Evolutionary conservation across 2,797 vertebrate species (phyloP).

Genomic region (Chrysocyon brachyurus): DNA sequence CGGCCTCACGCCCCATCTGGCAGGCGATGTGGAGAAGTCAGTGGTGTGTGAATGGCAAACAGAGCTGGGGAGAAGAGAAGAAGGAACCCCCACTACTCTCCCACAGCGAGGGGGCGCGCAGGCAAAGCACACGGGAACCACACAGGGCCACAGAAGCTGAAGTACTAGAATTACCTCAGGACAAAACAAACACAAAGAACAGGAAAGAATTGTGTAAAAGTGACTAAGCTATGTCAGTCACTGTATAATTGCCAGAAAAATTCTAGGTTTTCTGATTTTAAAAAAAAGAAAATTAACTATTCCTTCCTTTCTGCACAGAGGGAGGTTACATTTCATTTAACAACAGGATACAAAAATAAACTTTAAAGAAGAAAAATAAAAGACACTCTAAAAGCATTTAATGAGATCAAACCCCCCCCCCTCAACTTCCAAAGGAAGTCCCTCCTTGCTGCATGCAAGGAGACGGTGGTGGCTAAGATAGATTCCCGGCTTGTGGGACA

Average conservation of each 20-base stretch:
- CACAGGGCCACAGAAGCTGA: background rate
- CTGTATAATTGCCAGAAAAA: background rate
- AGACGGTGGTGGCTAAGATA: background rate
- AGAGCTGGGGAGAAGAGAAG: background rate
- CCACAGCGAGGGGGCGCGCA: background rate
- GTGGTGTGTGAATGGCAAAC: constrained; percentile 62
- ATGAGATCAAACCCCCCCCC: background rate
- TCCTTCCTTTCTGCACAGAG: background rate
- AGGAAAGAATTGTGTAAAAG: background rate
- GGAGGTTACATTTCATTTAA: constrained; percentile 21
- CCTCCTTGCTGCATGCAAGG: background rate
- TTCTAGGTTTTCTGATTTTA: constrained; percentile 5
- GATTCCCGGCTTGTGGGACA: background rate
- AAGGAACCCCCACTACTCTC: background rate
- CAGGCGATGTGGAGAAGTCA: background rate
- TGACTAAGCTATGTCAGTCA: background rate
- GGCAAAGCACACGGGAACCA: background rate
- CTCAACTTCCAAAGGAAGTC: background rate
- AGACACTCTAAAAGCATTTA: background rate
- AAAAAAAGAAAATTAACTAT: background rate
- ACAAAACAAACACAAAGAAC: background rate
- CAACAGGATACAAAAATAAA: background rate
- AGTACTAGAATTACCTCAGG: background rate
- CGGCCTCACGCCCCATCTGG: background rate
- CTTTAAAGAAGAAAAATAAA: background rate